These are phyloP conservation scores for Nixonia krombeini DNA, from an alignment of 1,140 invertebrate genomes.

Conservation along the genomic window DNA sequence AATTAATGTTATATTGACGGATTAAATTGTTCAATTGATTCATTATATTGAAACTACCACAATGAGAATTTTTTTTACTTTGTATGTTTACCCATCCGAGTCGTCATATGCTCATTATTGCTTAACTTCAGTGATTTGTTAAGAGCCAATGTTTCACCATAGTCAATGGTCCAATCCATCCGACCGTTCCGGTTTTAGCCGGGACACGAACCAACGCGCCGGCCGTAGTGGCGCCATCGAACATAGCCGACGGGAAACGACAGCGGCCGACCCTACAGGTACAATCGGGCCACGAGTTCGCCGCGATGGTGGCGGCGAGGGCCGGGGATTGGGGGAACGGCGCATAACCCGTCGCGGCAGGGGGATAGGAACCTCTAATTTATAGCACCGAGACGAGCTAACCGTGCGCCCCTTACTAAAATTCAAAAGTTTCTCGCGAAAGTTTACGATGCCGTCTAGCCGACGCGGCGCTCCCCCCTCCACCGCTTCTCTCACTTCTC, in stretches of 20 bases:
- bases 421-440: conserved; percentile 65
- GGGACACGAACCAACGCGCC: conserved; percentile 7
- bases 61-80: no score
- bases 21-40: no score
- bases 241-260: conserved; percentile 16
- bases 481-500: conserved; percentile 19
- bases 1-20: no score
- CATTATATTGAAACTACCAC: no score
- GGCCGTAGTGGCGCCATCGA: conserved; percentile 29
- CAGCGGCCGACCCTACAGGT: conserved; percentile 24
- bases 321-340: conserved; percentile 14
- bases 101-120: no score
- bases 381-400: conserved; percentile 52
- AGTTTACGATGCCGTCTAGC: conserved; percentile 67
- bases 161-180: no score
- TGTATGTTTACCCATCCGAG: no score
- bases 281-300: conserved; percentile 40
- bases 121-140: no score
- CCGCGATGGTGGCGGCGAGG: neutral
- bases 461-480: conserved; percentile 53
- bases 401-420: conserved; percentile 55
- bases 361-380: conserved; percentile 55
- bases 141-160: no score
- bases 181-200: conserved; percentile 5
- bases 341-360: conserved; percentile 10